phyloP scores from a whole-genome alignment of 2,113 vertebrate species.

The Trichomycterus rosablanca region DNA sequence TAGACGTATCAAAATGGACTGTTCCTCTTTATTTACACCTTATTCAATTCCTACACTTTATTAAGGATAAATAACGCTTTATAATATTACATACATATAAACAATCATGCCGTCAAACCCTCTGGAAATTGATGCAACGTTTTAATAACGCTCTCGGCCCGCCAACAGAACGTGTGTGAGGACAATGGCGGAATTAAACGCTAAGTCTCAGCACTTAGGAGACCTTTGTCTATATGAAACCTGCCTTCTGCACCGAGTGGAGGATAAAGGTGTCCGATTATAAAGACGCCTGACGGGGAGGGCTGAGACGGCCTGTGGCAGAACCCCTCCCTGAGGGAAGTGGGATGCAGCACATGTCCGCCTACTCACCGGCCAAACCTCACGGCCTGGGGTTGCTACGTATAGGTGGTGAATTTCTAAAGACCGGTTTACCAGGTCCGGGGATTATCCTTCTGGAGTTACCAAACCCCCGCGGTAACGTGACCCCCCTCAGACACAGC shows the following conservation, averaged over 20 bases:
- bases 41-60: no score
- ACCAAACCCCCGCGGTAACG: constrained; percentile 64
- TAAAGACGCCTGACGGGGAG: constrained; percentile 25
- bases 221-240: constrained; percentile 16
- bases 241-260: constrained; percentile 26
- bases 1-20: no score
- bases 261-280: constrained; percentile 28
- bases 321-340: constrained; percentile 45
- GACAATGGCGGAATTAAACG: constrained; percentile 11
- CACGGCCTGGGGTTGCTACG: constrained; percentile 55
- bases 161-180: no score
- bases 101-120: no score
- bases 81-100: no score
- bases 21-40: no score
- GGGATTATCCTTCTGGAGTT: constrained; percentile 73
- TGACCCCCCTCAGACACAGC: constrained; percentile 49
- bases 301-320: constrained; percentile 20
- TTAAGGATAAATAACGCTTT: no score
- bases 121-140: no score
- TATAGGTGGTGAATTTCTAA: constrained; percentile 55
- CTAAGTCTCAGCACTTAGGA: constrained; percentile 27
- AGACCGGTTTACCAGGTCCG: constrained; percentile 70
- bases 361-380: constrained; percentile 55
- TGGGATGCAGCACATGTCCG: constrained; percentile 48
- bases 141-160: no score